phyloP scores from a whole-genome alignment of 2,113 vertebrate genomes.

The Crypturellus undulatus region DNA sequence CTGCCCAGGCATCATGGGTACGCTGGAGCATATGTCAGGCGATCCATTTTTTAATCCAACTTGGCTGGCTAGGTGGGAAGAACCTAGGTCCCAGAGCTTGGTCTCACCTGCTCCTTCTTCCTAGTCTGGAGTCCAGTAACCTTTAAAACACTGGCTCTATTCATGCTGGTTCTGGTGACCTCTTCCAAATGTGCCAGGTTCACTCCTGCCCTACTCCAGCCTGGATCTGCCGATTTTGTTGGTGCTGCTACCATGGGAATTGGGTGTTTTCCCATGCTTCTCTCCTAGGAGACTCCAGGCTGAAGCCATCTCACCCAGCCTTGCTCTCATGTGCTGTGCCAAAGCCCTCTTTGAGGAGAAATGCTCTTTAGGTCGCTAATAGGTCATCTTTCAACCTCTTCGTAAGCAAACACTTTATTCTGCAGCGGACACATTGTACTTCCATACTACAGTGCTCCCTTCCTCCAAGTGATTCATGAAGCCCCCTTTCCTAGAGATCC shows the following conservation, averaged over 20 bases:
- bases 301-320: background rate
- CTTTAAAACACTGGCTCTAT: background rate
- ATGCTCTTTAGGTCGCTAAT: background rate
- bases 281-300: background rate
- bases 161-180: background rate
- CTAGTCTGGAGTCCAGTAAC: background rate
- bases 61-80: background rate
- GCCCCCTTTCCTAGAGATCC: background rate
- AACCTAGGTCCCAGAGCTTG: background rate
- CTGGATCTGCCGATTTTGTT: background rate
- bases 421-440: background rate
- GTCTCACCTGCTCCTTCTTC: background rate
- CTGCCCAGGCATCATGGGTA: background rate
- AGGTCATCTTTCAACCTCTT: background rate
- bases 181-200: background rate
- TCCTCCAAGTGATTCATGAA: accelerated
- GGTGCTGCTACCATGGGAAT: background rate
- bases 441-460: accelerated
- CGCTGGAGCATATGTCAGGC: background rate
- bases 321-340: accelerated
- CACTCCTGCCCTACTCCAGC: background rate
- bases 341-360: background rate
- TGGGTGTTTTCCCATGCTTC: background rate
- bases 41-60: accelerated
- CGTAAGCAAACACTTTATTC: background rate